A percentile compares a stretch with the other conserved stretches of the same genome.
Conservation (phyloP, 2,797 vertebrate species). For the Malacoctenus gilli region DNA sequence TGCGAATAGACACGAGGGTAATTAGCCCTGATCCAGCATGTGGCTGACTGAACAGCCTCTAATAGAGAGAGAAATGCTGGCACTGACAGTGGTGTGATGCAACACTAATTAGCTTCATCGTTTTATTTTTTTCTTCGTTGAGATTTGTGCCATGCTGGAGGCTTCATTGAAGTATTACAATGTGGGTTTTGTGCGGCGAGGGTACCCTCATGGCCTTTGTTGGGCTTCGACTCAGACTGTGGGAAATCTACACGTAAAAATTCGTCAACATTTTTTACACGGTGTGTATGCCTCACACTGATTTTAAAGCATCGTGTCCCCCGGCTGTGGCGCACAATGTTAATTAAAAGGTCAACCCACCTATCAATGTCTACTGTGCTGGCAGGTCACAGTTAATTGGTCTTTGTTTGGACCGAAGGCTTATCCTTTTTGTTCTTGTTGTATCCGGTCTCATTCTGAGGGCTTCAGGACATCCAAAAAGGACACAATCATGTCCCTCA, state of each 20-base stretch:
- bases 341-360: background rate
- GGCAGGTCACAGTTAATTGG: background rate
- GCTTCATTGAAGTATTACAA: conserved; percentile 3
- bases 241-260: background rate
- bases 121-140: background rate
- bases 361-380: background rate
- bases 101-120: conserved; percentile 13
- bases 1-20: background rate
- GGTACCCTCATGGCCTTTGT: background rate
- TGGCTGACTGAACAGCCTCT: background rate
- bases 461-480: background rate
- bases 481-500: background rate
- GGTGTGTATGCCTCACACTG: background rate
- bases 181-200: background rate
- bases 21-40: background rate
- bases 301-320: background rate
- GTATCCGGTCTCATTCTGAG: background rate
- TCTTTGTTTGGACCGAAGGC: background rate
- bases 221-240: background rate
- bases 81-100: conserved; percentile 1
- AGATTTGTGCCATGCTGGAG: background rate
- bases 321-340: background rate
- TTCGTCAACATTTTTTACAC: background rate
- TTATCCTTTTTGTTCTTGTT: background rate
- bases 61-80: background rate